Base-by-base conservation (phyloP, 2,797 vertebrate genomes). In the Anguilla pacifica region DNA sequence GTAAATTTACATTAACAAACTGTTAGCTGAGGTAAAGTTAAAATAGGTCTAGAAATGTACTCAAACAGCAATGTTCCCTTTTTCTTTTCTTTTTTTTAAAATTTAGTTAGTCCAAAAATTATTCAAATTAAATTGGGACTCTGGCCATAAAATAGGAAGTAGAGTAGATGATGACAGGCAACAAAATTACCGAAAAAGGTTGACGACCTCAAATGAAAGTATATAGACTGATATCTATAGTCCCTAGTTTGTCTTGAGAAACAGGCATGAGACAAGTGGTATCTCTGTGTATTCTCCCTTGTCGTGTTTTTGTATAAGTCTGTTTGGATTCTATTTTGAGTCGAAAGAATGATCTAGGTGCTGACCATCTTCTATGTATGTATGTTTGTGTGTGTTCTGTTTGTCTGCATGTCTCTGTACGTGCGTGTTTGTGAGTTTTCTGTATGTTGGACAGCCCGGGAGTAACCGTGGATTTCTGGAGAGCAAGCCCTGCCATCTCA, bases 1-100 rank as follows among this genome's bases (percentile, higher is more conserved):
- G 96, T 97, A 95, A 96, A 94, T 95, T 95, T 94, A 97, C 96
- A 97, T 98, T 97, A 98, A 97, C 97, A 98, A 98, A 98, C 96
- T 96, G 95, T 97, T 96, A 97, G 97, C 96, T 98, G 98, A 98
- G 98, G 98, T 99, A 98, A 98, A 96, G 97, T 97, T 98, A 98
- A 98, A 98, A 97, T 94, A 97, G 96, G 95, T 97, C 96, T 97
- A 98, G 96, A 99, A 99, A 99, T 94, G 95, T 95, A 97, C 96
- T 97, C 96, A 96, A 97, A 97, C 97, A 96, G 95, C 96, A 96
- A 94, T 83, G 91, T 90, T 93, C 93, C 93, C 86, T 93, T 94
- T 94, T 93, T 93, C 91, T 88, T 83, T 77, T 89, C 95, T 90
- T 87, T 86, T 91, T 90, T 82, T 85, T 88, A 89, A 86, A 88